phyloP scores from a whole-genome alignment of 1,140 invertebrate species.

The Drosophila lowei region DNA sequence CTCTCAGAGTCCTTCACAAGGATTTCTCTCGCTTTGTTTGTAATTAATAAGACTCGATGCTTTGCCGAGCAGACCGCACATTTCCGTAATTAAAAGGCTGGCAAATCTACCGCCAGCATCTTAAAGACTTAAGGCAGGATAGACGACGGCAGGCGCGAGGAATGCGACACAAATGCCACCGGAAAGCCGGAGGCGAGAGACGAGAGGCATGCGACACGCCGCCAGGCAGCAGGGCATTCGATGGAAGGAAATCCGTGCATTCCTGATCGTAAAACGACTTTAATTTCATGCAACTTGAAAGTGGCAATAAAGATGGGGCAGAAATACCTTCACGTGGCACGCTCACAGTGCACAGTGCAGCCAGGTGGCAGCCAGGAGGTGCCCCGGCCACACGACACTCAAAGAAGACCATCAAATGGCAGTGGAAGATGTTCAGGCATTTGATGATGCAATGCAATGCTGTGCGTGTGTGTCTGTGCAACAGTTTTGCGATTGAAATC shows the following conservation, averaged over 20 bases:
- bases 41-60: constrained; percentile 72
- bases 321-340: constrained; percentile 64
- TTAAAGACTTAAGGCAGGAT: constrained; percentile 61
- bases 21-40: constrained; percentile 36
- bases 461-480: constrained; percentile 39
- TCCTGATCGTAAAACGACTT: constrained; percentile 71
- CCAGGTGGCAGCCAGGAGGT: constrained; percentile 20
- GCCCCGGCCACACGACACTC: neutral
- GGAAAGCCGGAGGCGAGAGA: neutral
- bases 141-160: neutral
- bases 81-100: constrained; percentile 76
- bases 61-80: constrained; percentile 52
- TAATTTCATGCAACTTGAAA: constrained; percentile 77
- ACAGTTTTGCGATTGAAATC: constrained; percentile 69
- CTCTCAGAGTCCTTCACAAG: constrained; percentile 39
- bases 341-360: constrained; percentile 38
- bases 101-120: constrained; percentile 11
- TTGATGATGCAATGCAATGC: constrained; percentile 1
- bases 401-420: constrained; percentile 38
- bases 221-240: too few relatives aligned
- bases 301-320: constrained; percentile 72
- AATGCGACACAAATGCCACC: too few relatives aligned
- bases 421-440: constrained; percentile 44
- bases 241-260: constrained; percentile 43
- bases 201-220: too few relatives aligned